Evolutionary conservation across 2,888 invertebrate species (phyloP).

Genomic region (Tricholauxania praeusta): DNA sequence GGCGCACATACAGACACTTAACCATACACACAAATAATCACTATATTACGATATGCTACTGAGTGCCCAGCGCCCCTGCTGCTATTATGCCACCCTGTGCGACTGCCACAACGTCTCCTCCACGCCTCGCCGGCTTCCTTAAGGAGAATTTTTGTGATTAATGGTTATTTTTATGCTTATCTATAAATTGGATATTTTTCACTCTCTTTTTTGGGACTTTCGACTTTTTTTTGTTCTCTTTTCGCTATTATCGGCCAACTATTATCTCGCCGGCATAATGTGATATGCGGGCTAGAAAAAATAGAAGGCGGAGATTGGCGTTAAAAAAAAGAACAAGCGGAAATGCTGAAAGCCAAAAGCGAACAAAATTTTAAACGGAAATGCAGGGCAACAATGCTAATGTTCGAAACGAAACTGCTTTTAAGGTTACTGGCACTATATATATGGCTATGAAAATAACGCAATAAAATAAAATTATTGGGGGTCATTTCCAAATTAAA

Average conservation of each 20-base stretch:
- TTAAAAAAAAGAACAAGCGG: too few species aligned
- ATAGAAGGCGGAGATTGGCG: too few species aligned
- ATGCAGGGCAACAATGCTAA: too few species aligned
- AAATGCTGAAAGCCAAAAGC: too few species aligned
- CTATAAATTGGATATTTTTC: constrained; percentile 51
- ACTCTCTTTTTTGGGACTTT: constrained; percentile 42
- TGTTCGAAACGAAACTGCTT: too few species aligned
- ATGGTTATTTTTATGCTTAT: constrained; percentile 49
- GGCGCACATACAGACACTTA: not conserved
- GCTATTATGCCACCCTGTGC: constrained; percentile 5
- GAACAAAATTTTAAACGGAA: too few species aligned
- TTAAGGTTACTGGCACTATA: too few species aligned
- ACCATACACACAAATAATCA: not conserved
- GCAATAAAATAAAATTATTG: too few species aligned
- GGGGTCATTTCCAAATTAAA: too few species aligned
- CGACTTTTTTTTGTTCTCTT: constrained; percentile 4
- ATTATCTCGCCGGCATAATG: constrained; percentile 32
- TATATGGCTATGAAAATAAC: too few species aligned
- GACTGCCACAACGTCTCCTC: not conserved
- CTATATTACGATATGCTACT: not conserved
- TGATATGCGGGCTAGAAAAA: constrained; percentile 1
- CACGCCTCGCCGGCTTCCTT: constrained; percentile 19
- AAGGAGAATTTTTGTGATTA: constrained; percentile 47
- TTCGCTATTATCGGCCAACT: constrained; percentile 43
- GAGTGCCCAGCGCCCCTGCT: constrained; percentile 2